Percentiles rank a stretch among this genome's conserved stretches.
These are phyloP conservation scores for Otolemur garnettii DNA, from an alignment of 2,113 vertebrate genomes.

Conservation along the genomic window DNA sequence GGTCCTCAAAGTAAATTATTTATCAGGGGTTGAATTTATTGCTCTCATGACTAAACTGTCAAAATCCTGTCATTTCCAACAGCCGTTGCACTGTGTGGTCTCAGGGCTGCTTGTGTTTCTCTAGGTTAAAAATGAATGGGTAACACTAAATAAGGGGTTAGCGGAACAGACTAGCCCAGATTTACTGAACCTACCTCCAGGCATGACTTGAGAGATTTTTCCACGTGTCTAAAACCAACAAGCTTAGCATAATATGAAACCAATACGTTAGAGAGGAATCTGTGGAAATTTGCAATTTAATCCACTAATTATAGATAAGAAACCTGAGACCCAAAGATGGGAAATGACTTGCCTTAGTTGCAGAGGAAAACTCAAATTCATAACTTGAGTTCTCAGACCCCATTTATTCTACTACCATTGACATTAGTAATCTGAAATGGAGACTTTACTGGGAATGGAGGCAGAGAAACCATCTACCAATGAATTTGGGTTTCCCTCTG, in stretches of 20 bases:
- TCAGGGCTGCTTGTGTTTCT: neutral
- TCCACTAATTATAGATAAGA: neutral
- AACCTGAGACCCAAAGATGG: neutral
- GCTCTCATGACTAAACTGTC: slow-evolving; percentile 42
- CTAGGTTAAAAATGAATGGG: slow-evolving; percentile 27
- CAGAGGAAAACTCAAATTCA: neutral
- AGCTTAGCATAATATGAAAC: neutral
- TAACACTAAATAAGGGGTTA: neutral
- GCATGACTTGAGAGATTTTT: slow-evolving; percentile 11
- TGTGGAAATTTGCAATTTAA: neutral
- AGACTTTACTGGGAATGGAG: neutral
- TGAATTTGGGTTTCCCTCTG: neutral
- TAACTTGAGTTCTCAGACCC: neutral
- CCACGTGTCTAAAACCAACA: neutral
- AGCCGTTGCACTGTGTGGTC: neutral
- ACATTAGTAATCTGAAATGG: neutral
- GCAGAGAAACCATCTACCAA: neutral
- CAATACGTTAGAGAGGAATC: neutral
- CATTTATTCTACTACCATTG: neutral
- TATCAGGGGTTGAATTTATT: slow-evolving; percentile 66
- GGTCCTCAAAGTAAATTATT: slow-evolving; percentile 65
- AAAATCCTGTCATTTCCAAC: neutral
- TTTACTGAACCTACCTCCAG: neutral
- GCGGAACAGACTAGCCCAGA: slow-evolving; percentile 24
- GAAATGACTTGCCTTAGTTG: neutral